A percentile compares a stretch with the other conserved stretches of the same genome.
These are phyloP conservation scores for Epinephelus lanceolatus DNA, from an alignment of 2,113 vertebrate genomes.

Conservation along the genomic window DNA sequence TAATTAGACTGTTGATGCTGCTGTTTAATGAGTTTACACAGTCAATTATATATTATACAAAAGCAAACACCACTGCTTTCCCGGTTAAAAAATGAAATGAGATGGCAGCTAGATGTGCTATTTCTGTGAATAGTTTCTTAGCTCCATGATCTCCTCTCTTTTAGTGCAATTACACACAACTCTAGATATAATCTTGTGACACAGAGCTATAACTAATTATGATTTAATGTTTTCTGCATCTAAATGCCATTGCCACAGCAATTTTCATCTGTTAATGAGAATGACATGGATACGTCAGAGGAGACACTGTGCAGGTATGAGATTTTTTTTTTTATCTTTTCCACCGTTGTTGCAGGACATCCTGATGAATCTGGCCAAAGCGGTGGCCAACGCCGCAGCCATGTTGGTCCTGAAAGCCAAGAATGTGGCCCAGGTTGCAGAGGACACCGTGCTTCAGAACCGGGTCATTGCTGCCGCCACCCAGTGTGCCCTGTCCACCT, in stretches of 20 bases:
- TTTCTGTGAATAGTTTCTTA: neutral
- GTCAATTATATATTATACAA: neutral
- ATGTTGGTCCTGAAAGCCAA: constrained; percentile 99
- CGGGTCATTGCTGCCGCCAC: constrained; percentile 97
- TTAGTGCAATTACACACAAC: neutral
- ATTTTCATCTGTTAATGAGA: neutral
- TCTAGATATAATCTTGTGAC: neutral
- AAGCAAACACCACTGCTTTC: neutral
- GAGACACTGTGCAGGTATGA: neutral
- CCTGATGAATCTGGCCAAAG: constrained; percentile 98
- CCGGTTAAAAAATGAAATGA: neutral
- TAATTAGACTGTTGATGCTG: neutral
- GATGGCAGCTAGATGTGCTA: neutral
- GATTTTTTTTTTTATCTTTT: neutral
- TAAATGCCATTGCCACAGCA: neutral
- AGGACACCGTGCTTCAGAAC: constrained; percentile 95
- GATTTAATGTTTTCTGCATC: neutral
- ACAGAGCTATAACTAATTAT: neutral
- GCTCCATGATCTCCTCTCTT: neutral
- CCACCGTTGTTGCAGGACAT: constrained; percentile 85
- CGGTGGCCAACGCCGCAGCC: constrained; percentile 97
- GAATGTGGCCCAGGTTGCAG: constrained; percentile 96
- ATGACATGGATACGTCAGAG: neutral
- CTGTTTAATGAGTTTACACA: neutral
- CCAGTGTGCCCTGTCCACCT: constrained; percentile 97